Conservation (phyloP, 2,113 vertebrate genomes). For the Oophaga pumilio region DNA sequence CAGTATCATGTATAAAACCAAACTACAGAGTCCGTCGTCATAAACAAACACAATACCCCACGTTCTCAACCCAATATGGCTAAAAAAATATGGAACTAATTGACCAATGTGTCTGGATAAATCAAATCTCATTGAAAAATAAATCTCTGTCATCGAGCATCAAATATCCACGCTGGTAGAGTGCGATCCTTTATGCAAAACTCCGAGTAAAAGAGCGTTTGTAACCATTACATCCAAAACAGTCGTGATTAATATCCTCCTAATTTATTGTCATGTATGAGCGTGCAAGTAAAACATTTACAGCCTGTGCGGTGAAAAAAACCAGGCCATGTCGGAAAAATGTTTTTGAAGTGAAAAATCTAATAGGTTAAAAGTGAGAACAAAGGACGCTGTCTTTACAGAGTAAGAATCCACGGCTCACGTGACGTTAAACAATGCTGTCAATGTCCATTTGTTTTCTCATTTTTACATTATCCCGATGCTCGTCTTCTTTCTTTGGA, state of each 20-base stretch:
- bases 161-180: slow-evolving; percentile 86
- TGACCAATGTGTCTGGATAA: slow-evolving; percentile 82
- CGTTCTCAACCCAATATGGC: slow-evolving; percentile 62
- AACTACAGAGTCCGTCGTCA: not conserved
- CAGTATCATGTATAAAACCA: slow-evolving; percentile 44
- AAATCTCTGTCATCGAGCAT: slow-evolving; percentile 83
- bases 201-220: slow-evolving; percentile 74
- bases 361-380: slow-evolving; percentile 40
- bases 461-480: slow-evolving; percentile 30
- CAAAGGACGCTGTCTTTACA: slow-evolving; percentile 25
- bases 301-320: slow-evolving; percentile 35
- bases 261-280: slow-evolving; percentile 96
- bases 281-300: slow-evolving; percentile 81
- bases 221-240: slow-evolving; percentile 81
- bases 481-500: slow-evolving; percentile 17
- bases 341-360: slow-evolving; percentile 51
- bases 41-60: slow-evolving; percentile 30
- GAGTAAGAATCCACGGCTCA: not conserved
- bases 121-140: slow-evolving; percentile 79
- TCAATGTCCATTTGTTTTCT: slow-evolving; percentile 40
- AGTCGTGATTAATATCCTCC: slow-evolving; percentile 88
- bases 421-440: slow-evolving; percentile 38
- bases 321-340: slow-evolving; percentile 36
- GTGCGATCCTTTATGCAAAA: slow-evolving; percentile 91
- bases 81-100: slow-evolving; percentile 82